Conservation (phyloP, 2,888 invertebrate genomes). For the Nowickia ferox region DNA sequence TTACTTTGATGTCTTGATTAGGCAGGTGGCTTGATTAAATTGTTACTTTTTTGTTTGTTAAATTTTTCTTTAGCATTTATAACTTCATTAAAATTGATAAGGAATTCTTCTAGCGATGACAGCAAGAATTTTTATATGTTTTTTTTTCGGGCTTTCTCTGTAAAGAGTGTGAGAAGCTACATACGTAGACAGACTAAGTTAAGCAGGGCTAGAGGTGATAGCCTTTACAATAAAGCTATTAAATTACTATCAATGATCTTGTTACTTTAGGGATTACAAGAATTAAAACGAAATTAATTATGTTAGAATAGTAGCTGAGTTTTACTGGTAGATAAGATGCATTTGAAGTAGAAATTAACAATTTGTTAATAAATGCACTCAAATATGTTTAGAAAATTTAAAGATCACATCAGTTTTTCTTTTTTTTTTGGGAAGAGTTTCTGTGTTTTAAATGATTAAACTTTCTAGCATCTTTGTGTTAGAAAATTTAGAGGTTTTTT, state of each 20-base stretch:
- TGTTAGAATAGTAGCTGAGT: slow-evolving; percentile 49
- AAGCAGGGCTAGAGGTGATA: neutral
- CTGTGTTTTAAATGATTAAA: neutral
- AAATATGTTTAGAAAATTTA: slow-evolving; percentile 24
- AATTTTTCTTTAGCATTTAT: slow-evolving; percentile 39
- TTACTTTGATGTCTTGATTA: slow-evolving; percentile 69
- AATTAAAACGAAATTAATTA: slow-evolving; percentile 48
- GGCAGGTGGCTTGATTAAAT: slow-evolving; percentile 63
- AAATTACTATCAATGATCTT: slow-evolving; percentile 49
- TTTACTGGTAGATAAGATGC: slow-evolving; percentile 19
- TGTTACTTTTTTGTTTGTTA: slow-evolving; percentile 16
- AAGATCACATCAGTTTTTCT: neutral
- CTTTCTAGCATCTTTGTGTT: neutral
- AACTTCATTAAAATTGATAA: slow-evolving; percentile 64
- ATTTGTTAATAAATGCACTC: slow-evolving; percentile 55
- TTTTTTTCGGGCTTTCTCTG: neutral
- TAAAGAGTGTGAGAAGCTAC: slow-evolving; percentile 35
- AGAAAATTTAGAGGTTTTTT: neutral
- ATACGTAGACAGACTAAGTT: neutral
- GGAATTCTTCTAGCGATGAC: slow-evolving; percentile 15
- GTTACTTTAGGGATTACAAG: slow-evolving; percentile 46
- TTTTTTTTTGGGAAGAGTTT: neutral
- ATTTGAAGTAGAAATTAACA: neutral
- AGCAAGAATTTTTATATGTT: neutral
- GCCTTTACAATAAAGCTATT: slow-evolving; percentile 9